Evolutionary conservation across 1,140 invertebrate species (phyloP).

Genomic region (Temnothorax curvispinosus): DNA sequence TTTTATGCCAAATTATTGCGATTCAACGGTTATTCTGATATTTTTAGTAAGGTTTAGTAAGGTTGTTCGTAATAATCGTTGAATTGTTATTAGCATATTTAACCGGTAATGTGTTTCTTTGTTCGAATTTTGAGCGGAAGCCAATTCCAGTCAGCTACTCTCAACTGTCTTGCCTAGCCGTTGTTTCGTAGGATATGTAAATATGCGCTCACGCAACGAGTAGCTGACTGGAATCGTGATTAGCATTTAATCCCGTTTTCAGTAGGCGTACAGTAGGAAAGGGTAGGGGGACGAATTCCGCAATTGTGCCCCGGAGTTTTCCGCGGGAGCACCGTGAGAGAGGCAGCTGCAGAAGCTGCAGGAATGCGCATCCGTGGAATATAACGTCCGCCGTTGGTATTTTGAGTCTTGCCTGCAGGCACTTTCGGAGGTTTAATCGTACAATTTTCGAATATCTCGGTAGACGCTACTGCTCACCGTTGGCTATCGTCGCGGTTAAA

Average conservation of each 20-base stretch:
- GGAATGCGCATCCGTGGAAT: conserved; percentile 59
- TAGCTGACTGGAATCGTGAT: conserved; percentile 49
- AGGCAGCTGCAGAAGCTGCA: conserved; percentile 29
- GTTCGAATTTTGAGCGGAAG: not conserved
- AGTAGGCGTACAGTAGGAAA: not conserved
- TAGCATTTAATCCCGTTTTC: conserved; percentile 58
- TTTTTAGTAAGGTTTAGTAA: too few species aligned
- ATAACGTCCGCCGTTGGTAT: conserved; percentile 69
- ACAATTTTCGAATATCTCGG: conserved; percentile 71
- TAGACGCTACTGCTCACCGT: conserved; percentile 43
- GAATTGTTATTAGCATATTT: not conserved
- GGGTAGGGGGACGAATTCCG: conserved; percentile 21
- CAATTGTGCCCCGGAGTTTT: conserved; percentile 58
- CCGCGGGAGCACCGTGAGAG: conserved; percentile 56
- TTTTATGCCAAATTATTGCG: not conserved
- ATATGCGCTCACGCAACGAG: not conserved
- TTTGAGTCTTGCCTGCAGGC: conserved; percentile 66
- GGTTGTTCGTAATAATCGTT: not conserved
- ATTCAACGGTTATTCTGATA: too few species aligned
- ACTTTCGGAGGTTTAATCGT: conserved; percentile 71
- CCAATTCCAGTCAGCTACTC: too few species aligned
- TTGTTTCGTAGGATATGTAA: too few species aligned
- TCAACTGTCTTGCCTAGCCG: too few species aligned
- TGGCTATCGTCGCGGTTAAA: conserved; percentile 6
- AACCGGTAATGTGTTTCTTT: not conserved